A percentile compares a stretch with the other conserved stretches of the same genome.
Evolutionary conservation across 2,797 vertebrate genomes (phyloP).

Genomic region (Etheostoma perlongum): DNA sequence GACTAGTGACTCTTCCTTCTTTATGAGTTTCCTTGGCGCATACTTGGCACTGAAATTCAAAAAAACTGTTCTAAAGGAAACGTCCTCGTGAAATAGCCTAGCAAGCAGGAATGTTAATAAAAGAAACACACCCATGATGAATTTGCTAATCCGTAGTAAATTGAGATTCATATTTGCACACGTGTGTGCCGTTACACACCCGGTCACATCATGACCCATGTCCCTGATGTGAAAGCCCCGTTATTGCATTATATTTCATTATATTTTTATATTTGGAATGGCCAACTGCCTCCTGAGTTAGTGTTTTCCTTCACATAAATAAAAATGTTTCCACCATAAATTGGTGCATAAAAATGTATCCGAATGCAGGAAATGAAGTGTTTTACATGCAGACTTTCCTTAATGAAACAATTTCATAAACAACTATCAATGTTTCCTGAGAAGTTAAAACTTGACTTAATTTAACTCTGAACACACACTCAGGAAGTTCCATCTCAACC

Average conservation of each 20-base stretch:
- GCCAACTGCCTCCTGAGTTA: neutral
- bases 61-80: neutral
- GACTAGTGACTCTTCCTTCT: too few species aligned
- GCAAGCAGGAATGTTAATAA: neutral
- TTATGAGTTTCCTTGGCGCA: too few species aligned
- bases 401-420: neutral
- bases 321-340: neutral
- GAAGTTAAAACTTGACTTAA: neutral
- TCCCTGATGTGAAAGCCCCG: too few species aligned
- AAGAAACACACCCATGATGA: constrained; percentile 11
- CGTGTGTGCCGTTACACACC: too few species aligned
- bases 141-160: neutral
- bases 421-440: neutral
- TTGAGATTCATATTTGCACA: neutral
- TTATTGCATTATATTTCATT: neutral
- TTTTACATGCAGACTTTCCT: neutral
- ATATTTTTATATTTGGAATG: neutral
- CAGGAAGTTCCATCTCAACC: neutral
- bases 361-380: neutral
- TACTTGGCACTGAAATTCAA: neutral
- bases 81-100: neutral
- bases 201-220: too few species aligned
- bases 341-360: neutral
- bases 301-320: neutral
- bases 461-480: neutral